Percentiles rank a stretch among this genome's conserved stretches.
phyloP scores from a whole-genome alignment of 2,797 vertebrate species.

The Pelobates cultripes region DNA sequence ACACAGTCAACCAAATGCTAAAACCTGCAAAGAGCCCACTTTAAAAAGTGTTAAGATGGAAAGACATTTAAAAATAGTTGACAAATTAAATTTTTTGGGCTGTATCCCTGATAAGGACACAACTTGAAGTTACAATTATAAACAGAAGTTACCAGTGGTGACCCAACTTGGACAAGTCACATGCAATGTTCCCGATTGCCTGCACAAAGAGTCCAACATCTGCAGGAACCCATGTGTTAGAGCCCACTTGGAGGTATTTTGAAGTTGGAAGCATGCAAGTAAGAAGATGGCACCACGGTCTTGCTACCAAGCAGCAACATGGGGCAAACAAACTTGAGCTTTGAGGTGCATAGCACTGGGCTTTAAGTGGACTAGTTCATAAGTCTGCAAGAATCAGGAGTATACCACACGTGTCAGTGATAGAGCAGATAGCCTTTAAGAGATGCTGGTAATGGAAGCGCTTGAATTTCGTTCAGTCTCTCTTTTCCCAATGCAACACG shows the following conservation, averaged over 20 bases:
- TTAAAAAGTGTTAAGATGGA: no score
- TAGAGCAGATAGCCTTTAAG: slow-evolving; percentile 99
- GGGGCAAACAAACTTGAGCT: slow-evolving; percentile 12
- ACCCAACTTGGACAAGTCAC: background rate
- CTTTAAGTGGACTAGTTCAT: background rate
- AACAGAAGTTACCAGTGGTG: background rate
- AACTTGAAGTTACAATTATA: no score
- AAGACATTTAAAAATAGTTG: no score
- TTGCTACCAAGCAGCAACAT: slow-evolving; percentile 14
- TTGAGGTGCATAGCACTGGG: slow-evolving; percentile 39
- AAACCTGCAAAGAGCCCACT: no score
- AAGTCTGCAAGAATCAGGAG: background rate
- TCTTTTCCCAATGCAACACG: slow-evolving; percentile 92
- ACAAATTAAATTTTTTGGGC: no score
- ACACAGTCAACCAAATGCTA: no score
- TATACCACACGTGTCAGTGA: slow-evolving; percentile 77
- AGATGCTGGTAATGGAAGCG: slow-evolving; percentile 90
- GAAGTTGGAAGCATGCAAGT: slow-evolving; percentile 37
- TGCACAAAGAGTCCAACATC: slow-evolving; percentile 17
- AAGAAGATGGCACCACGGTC: slow-evolving; percentile 17
- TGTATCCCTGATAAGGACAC: no score
- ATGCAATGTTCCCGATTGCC: slow-evolving; percentile 33
- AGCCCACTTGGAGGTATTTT: slow-evolving; percentile 37
- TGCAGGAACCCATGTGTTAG: no score
- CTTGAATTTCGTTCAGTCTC: slow-evolving; percentile 87